Base-by-base conservation (phyloP, 1,140 invertebrate species). In the Arion vulgaris region DNA sequence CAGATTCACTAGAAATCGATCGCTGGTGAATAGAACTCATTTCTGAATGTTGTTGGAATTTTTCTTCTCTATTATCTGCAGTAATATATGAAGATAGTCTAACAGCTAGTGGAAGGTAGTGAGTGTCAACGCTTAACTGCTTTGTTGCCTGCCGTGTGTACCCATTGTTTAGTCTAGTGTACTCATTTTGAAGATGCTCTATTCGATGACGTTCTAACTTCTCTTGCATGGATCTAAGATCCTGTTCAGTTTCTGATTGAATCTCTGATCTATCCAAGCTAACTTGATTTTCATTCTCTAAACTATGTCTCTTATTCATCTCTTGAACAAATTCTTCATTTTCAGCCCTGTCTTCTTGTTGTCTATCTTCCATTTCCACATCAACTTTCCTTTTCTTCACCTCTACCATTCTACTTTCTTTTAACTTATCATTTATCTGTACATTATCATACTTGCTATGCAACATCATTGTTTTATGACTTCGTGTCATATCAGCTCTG, bases 381-480 rank as follows among this genome's bases (percentile, higher is more conserved):
- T 72, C 66, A 62, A 4, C 69, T 74, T 23, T 57, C 28, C 49
- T 32, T 28, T 7, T 39, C 41, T 74, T 32, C 17, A 32, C 51
- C 80, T 62, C 53, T 62, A 38, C 41, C 36, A 51, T 39, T 17
- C 39, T 45, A 36, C 41, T 32, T 26, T 19, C 57, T 15, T 74
- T 69, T 17, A 62, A 39, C 26, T 74, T 72, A 13, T 73, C 83
- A 62, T 73, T 57, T 26, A 81, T 38, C 23, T 81, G 62, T 23
- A 77, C 79, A 45, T 26, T 53, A 28, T 62, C 68, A 23, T 73
- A 73, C 2, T 45, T n/a, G 34, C 75, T 78, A n/a, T n/a, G n/a
- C 38, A 74, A 53, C 34, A 66, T 62, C 62, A 53, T 77, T 17
- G 57, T 57, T 76, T 78, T 83, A 23, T 81, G 69, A 28, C 78